Conservation (phyloP, 1,140 invertebrate species). For the Ceratoteleas bidentatus region DNA sequence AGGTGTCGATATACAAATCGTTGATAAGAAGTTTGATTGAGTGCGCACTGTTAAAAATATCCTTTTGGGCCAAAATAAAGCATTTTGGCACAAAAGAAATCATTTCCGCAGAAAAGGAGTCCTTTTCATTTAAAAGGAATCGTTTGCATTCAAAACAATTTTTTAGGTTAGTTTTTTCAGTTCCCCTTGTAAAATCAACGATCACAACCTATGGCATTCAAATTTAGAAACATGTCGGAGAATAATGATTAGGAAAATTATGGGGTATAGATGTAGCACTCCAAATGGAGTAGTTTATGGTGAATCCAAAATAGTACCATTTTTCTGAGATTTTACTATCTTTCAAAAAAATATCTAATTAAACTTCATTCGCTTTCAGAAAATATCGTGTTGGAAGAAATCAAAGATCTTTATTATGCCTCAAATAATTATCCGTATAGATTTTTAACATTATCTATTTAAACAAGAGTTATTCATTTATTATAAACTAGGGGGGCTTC, state of each 20-base stretch:
- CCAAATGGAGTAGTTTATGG: not conserved
- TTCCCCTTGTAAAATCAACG: not conserved
- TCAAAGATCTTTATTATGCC: not conserved
- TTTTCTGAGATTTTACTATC: not conserved
- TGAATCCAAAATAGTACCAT: not conserved
- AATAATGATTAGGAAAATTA: not conserved
- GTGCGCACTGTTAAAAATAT: too few relatives aligned
- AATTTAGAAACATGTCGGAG: not conserved
- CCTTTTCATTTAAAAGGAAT: too few relatives aligned
- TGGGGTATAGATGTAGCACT: not conserved
- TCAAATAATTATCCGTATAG: not conserved
- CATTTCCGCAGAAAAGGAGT: too few relatives aligned
- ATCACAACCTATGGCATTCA: not conserved
- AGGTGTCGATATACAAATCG: not conserved
- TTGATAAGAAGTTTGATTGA: not conserved
- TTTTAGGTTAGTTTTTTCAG: too few relatives aligned
- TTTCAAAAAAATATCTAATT: not conserved
- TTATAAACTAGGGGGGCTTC: too few relatives aligned
- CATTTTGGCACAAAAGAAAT: too few relatives aligned
- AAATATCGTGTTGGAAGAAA: not conserved
- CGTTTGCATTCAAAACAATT: too few relatives aligned
- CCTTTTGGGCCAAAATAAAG: too few relatives aligned
- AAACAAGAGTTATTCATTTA: not conserved
- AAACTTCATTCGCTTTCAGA: not conserved
- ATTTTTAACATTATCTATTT: not conserved